Evolutionary conservation across 2,797 vertebrate genomes (phyloP).

Genomic region (Picus viridis): DNA sequence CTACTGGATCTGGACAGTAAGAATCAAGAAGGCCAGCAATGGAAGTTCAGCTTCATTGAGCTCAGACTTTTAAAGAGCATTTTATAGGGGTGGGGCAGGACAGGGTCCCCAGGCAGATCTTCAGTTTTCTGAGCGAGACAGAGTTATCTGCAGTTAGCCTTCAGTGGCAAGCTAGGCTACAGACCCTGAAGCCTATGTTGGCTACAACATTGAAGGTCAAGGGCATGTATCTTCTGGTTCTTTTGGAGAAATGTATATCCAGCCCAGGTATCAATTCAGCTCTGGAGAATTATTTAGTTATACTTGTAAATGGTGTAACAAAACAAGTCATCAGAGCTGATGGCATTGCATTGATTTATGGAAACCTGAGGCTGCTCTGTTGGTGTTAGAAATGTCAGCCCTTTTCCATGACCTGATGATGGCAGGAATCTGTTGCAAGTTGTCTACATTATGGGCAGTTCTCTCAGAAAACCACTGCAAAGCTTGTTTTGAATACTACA

Average conservation of each 20-base stretch:
- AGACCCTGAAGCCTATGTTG: background rate
- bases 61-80: background rate
- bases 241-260: slow-evolving; percentile 13
- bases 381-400: slow-evolving; percentile 9
- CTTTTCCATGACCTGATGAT: background rate
- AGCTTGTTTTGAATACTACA: background rate
- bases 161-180: background rate
- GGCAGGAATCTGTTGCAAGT: background rate
- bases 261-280: background rate
- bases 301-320: slow-evolving; percentile 15
- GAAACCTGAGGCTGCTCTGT: background rate
- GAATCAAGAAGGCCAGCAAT: background rate
- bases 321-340: slow-evolving; percentile 15
- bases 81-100: background rate
- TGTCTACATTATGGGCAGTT: background rate
- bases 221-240: background rate
- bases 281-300: background rate
- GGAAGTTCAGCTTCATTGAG: background rate
- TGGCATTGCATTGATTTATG: background rate
- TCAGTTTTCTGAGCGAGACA: background rate
- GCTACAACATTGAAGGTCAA: background rate
- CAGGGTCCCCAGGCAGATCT: background rate
- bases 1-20: background rate
- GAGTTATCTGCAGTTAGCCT: background rate
- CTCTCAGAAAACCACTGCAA: background rate